Evolutionary conservation across 2,113 vertebrate genomes (phyloP), one percentile per base, ranked within the genome.

Genomic region (Arizona elegans): DNA sequence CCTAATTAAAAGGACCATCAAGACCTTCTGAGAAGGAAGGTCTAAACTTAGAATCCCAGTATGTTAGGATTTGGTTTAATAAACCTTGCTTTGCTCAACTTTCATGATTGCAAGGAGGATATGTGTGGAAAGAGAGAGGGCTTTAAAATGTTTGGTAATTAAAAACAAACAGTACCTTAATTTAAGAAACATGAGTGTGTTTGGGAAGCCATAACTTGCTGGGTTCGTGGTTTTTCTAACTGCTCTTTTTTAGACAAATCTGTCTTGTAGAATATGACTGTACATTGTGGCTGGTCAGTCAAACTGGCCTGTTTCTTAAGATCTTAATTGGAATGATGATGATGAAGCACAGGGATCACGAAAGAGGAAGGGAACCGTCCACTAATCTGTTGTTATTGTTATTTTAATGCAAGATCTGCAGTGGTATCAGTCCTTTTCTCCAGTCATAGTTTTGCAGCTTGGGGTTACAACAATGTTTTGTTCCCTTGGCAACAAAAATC

Each of bases 381-480:
- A 50, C 47, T 23, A 21, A 91, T 92, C 93, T 1, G 52, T 8
- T 88, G 43, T 81, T 81, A 9, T 38, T 81, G 70, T 21, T 43
- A 3, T 38, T 81, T 81, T 81, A 38, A 53, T 1, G 1, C 15
- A 24, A 59, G 86, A 55, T 52, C 93, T 86, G 19, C 26, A 88
- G 86, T 0, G 9, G 70, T 5, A 23, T 93, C 1, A 0, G 90
- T 8, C 56, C 24, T 53, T 33, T 89, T 23, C 26, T 23, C 33
- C 55, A 89, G 93, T 93, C 58, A 0, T 65, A 23, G 92, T 91
- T 94, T 93, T 91, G 90, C 92, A 85, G 33, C 47, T 89, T 91
- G 94, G 62, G 0, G 96, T 94, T 96, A 95, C 92, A 97, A 62
- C 95, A 92, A 58, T 97, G 96, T 97, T 97, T 97, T 96, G 96